Base-by-base conservation (phyloP, 30 jellyfish, hydroid and myxozoan species). In the Aurelia aurita complex sp. Pacific region DNA sequence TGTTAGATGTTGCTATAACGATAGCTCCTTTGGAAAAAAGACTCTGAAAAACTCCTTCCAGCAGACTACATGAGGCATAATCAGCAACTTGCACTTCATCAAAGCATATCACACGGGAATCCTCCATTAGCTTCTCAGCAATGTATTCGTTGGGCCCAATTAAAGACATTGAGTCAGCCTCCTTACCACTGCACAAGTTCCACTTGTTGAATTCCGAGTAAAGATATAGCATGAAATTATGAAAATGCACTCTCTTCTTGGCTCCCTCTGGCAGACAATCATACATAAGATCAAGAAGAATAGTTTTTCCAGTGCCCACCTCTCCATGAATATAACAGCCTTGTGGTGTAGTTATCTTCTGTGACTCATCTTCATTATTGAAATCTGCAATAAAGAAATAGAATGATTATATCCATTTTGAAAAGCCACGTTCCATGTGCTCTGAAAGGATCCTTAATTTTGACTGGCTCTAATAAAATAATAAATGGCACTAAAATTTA, bases 241-340 rank as follows among this genome's bases (percentile, higher is more conserved):
- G 95, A 68, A 92, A 92, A 36, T 92, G 98, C 16, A 92, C 97
- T 34, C 97, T 67, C 53, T 86, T 92, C 80, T 92, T 92, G 54
- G 83, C 8, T 19, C 76, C 75, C 10, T 65, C 81, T 13, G 94
- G 97, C 13, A 87, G 85, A 59, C 95, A 65, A 77, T 92, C 96
- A 64, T 86, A 92, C 67, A 92, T 79, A 11, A 87, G 42, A 50
- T 92, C 97, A 32, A 92, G 88, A 6, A 92, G 84, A 4, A 92
- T 68, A 1, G 98, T 92, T 57, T 92, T 92, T 52, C 98, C 98
- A 46, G 95, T 79, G 16, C 98, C 98, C 1, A 92, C 98, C 18
- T 83, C 97, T 14, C 98, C 98, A 76, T 92, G 88, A 9, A 92
- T 73, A 36, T 92, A 92, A 13, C 92, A 62, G 43, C 98, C 97